Evolutionary conservation across 2,888 invertebrate genomes (phyloP).

Genomic region (Macroteleia sp.): DNA sequence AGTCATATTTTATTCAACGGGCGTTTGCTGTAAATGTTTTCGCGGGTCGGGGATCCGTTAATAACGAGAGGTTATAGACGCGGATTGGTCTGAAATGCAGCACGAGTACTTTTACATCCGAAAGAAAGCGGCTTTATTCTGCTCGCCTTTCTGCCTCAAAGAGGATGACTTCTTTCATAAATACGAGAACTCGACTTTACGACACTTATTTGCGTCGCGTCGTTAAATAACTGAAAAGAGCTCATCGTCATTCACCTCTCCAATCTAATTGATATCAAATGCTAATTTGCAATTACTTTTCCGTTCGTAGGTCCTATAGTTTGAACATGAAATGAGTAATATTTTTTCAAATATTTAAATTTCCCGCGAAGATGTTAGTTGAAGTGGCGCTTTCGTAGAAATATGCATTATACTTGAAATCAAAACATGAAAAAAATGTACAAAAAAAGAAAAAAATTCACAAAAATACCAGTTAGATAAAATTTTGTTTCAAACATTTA

Average conservation of each 20-base stretch:
- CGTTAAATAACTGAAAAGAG: slow-evolving; percentile 45
- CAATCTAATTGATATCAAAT: slow-evolving; percentile 26
- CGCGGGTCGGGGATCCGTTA: slow-evolving; percentile 37
- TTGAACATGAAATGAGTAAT: too few relatives aligned
- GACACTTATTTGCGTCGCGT: slow-evolving; percentile 44
- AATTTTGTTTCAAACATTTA: too few relatives aligned
- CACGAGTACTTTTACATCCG: slow-evolving; percentile 31
- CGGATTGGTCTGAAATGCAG: slow-evolving; percentile 48
- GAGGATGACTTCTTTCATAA: slow-evolving; percentile 47
- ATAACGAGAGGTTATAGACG: slow-evolving; percentile 45
- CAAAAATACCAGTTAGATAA: too few relatives aligned
- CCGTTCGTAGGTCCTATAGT: too few relatives aligned
- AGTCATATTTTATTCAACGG: slow-evolving; percentile 50
- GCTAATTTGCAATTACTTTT: slow-evolving; percentile 11
- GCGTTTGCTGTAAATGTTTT: slow-evolving; percentile 42
- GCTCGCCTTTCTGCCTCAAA: slow-evolving; percentile 43
- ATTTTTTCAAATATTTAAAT: too few relatives aligned
- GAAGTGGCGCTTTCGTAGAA: too few relatives aligned
- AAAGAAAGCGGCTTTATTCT: slow-evolving; percentile 50
- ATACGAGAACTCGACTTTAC: slow-evolving; percentile 42
- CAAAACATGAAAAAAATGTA: too few relatives aligned
- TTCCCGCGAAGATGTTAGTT: too few relatives aligned
- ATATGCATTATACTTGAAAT: too few relatives aligned
- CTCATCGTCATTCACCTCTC: slow-evolving; percentile 16
- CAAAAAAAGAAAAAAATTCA: too few relatives aligned